Base-by-base conservation (phyloP, 2,888 invertebrate species). In the Meteorus cinctellus region DNA sequence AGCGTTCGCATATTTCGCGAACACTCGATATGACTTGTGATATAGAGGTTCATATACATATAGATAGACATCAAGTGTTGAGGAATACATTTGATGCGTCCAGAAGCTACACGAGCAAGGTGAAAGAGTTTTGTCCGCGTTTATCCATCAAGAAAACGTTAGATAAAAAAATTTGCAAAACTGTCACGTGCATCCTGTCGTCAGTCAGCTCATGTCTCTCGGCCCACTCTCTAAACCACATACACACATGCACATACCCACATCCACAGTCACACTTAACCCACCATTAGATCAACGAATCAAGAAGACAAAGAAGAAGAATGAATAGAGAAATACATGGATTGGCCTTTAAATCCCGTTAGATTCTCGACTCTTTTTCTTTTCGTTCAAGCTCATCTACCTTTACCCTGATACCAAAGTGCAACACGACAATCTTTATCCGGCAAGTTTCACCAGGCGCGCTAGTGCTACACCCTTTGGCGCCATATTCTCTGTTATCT, bases 101-200 rank as follows among this genome's bases (percentile, higher is more conserved):
- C 29, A 29, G 29, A 27, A 62, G 62, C 31, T 29, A 29, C 31
- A 34, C 34, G n/a, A 31, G 19, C 14, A 31, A 63, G 34, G 34
- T 31, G 34, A 63, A 63, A 63, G 31, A 31, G 31, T 63, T 63
- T 63, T 31, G 29, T 31, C 16, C 31, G n/a, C 31, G 5, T 63
- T 63, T 55, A 55, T 55, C 55, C 55, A 55, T 55, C 55, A 55
- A 45, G 16, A 75, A 31, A 62, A 75, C 76, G 74, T 81, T 79
- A 81, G 81, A 81, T 79, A 78, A 81, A 78, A 65, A 75, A 83
- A 85, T 87, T 86, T 81, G 84, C 85, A 88, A 85, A 83, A 86
- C 83, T 82, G 86, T 88, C 87, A 87, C 87, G 87, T 80, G 86
- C 86, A 86, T 86, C 86, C 86, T 86, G 86, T 84, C 76, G 78